These are phyloP conservation scores for Eumeta japonica DNA, from an alignment of 1,140 invertebrate genomes.

Conservation along the genomic window DNA sequence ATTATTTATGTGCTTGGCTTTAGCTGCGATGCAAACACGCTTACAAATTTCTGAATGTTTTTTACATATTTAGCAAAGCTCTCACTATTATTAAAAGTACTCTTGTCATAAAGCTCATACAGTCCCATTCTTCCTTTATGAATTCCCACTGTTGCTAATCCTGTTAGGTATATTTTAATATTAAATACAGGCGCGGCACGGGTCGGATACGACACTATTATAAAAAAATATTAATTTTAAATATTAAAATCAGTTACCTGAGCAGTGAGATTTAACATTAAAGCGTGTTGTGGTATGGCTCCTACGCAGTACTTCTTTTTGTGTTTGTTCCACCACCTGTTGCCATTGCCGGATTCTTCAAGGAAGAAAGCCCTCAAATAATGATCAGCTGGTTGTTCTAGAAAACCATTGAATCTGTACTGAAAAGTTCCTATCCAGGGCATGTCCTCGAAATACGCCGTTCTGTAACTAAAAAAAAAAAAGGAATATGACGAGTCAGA, in stretches of 20 bases:
- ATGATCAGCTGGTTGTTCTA: slow-evolving; percentile 82
- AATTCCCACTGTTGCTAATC: too few species aligned
- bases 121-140: too few species aligned
- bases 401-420: slow-evolving; percentile 87
- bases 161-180: too few species aligned
- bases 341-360: slow-evolving; percentile 51
- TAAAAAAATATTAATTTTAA: slow-evolving; percentile 3
- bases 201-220: too few species aligned
- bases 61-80: too few species aligned
- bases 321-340: slow-evolving; percentile 19
- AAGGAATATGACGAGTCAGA: too few species aligned
- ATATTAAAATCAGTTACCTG: slow-evolving; percentile 56
- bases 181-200: too few species aligned
- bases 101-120: too few species aligned
- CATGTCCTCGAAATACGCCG: slow-evolving; percentile 85
- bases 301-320: slow-evolving; percentile 72
- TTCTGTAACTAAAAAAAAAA: slow-evolving; percentile 56
- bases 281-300: slow-evolving; percentile 71
- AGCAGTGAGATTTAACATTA: slow-evolving; percentile 64
- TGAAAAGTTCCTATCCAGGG: slow-evolving; percentile 85
- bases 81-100: too few species aligned
- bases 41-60: too few species aligned
- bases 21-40: too few species aligned
- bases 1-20: too few species aligned
- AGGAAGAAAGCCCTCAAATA: slow-evolving; percentile 82